A percentile compares a stretch with the other conserved stretches of the same genome.
Conservation (phyloP, 2,797 vertebrate genomes). For the Tamandua tetradactyla region DNA sequence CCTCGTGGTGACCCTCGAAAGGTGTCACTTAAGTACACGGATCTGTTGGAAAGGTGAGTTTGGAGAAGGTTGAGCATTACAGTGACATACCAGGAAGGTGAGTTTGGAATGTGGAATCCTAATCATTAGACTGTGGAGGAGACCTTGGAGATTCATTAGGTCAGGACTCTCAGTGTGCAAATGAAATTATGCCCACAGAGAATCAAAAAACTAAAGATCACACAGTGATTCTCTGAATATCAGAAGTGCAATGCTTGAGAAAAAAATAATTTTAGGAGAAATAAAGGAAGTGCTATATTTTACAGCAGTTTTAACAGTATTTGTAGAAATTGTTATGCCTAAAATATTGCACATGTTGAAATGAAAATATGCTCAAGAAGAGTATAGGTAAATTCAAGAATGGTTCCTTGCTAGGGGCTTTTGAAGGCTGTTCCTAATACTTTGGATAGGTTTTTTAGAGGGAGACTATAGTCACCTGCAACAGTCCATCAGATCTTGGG, state of each 20-base stretch:
- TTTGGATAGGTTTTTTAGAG: background rate
- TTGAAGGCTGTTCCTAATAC: background rate
- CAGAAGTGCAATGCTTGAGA: background rate
- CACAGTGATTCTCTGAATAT: background rate
- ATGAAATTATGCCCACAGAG: background rate
- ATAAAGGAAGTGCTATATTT: background rate
- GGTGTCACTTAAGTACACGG: background rate
- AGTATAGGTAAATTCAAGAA: background rate
- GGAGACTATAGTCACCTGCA: background rate
- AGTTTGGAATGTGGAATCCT: background rate
- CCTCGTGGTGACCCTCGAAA: background rate
- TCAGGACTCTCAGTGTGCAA: background rate
- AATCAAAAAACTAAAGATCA: background rate
- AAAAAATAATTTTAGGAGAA: slow-evolving; percentile 3
- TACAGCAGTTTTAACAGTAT: background rate
- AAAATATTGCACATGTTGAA: background rate
- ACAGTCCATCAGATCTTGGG: background rate
- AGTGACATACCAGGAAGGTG: background rate
- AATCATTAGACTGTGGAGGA: background rate
- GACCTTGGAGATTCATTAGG: background rate
- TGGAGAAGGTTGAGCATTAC: background rate
- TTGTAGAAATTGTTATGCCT: too few relatives aligned
- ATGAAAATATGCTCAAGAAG: background rate
- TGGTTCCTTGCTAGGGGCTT: background rate
- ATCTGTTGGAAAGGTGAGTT: background rate